Evolutionary conservation across 2,797 vertebrate genomes (phyloP), one percentile per base, ranked within the genome.

Genomic region (Malacoctenus gilli): DNA sequence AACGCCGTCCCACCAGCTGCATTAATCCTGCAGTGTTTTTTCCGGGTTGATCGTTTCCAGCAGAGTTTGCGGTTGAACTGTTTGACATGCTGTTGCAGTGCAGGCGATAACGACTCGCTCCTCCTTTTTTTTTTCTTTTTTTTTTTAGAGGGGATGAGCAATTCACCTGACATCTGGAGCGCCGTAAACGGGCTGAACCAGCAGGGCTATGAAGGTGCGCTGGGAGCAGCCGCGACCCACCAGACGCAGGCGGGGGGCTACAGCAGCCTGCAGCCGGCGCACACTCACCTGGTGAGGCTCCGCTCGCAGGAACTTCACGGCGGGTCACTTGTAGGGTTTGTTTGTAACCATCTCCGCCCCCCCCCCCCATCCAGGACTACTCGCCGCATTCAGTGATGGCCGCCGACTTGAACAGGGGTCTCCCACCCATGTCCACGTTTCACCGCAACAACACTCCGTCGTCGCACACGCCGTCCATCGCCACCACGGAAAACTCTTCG

Each of bases 361-460:
- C 25, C 6, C 8, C 22, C 25, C 25, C 5, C 25, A 35, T 80
- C 63, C 80, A 98, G 96, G 95, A 91, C 88, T 96, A 94, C 70
- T 93, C 94, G 72, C 91, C 94, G 0, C 95, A 95, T 74, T 90
- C 95, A 51, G 91, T 93, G 72, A 93, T 94, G 66, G 87, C 93
- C 54, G 89, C 91, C 48, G 94, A 95, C 70, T 89, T 95, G 83
- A 96, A 91, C 88, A 91, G 95, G 50, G 93, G 91, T 89, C 96
- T 99, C 81, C 97, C 96, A 13, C 95, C 96, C n/a, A 95, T 99
- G 96, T 96, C 96, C 79, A 96, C 93, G 59, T 98, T 99, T 85
- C 96, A 98, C 80, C 94, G 94, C 41, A 88, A 92, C 83, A 82
- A 50, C 25, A 28, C 25, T 15, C 72, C 86, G 40, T 74, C 92